Base-by-base conservation (phyloP, 2,797 vertebrate species). In the Toxotes lorentzi region DNA sequence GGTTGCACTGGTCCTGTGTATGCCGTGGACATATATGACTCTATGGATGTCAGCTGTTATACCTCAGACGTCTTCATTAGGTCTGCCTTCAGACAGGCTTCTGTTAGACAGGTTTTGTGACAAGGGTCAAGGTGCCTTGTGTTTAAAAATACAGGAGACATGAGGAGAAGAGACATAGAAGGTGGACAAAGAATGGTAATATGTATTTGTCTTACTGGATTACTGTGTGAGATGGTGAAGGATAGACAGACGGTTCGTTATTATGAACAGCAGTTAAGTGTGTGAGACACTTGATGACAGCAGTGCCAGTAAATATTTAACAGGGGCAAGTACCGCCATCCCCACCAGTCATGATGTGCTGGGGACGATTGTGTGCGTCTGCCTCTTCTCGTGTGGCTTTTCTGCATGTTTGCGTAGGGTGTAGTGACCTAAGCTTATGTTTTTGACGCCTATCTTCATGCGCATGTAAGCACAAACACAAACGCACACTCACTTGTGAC, bases 261-360 rank as follows among this genome's bases (percentile, higher is more conserved):
- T 71, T 75, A 70, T 41, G 47, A 58, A 61, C 48, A 67, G 70
- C 34, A 43, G 60, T 78, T 72, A 81, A 76, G 61, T 78, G 68
- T 62, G 83, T 76, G 82, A 72, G 76, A 78, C 47, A 78, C 76
- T 76, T 86, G 73, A 90, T 90, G 84, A 81, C 73, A 77, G 79
- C 82, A 73, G 32, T 71, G 67, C 57, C 86, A 82, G 86, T 95
- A 89, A 92, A 93, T 93, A 93, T 94, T 93, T 91, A 93, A 94
- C 82, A 88, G 85, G 93, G 92, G 93, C 90, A 94, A 93, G 82
- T 84, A 60, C 76, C 8, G 32, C 74, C 74, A 78, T 48, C 78
- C 63, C 84, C 82, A 59, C 43, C 9, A 48, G 84, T 87, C 79
- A 64, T 21, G 65, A 86, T 73, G 77, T 80, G 82, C 61, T 17